Conservation (phyloP, 2,888 invertebrate species). For the Microplitis deprimator region DNA sequence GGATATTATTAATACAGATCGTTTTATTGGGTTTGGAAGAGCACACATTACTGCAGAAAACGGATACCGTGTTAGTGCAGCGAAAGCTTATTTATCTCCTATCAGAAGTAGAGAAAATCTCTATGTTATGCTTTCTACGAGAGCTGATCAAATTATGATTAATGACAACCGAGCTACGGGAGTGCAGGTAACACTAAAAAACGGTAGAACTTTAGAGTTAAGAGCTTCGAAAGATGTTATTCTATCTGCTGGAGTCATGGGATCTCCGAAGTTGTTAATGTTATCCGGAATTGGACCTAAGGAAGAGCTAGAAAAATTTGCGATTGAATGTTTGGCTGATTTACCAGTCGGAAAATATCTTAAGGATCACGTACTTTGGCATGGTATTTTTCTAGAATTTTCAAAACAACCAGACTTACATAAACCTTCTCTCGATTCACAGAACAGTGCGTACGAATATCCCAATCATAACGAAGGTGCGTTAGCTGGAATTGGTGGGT, state of each 20-base stretch:
- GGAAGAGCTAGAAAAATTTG: conserved; percentile 71
- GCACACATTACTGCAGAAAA: conserved; percentile 43
- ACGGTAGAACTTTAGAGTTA: conserved; percentile 57
- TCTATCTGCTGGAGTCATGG: conserved; percentile 78
- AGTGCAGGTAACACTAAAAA: conserved; percentile 68
- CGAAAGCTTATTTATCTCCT: conserved; percentile 78
- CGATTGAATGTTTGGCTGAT: conserved; percentile 71
- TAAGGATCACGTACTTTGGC: conserved; percentile 73
- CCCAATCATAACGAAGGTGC: conserved; percentile 72
- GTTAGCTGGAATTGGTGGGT: conserved; percentile 69
- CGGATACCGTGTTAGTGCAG: conserved; percentile 74
- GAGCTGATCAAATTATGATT: conserved; percentile 68
- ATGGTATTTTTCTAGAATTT: conserved; percentile 51
- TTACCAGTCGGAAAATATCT: conserved; percentile 75
- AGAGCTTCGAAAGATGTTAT: conserved; percentile 77
- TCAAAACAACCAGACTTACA: conserved; percentile 47
- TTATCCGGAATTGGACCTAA: conserved; percentile 78
- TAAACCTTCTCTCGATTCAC: neutral
- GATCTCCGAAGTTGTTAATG: conserved; percentile 80
- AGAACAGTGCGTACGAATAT: conserved; percentile 66
- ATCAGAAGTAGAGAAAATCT: conserved; percentile 77
- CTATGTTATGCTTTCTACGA: conserved; percentile 79
- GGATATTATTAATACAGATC: neutral
- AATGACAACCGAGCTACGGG: conserved; percentile 71
- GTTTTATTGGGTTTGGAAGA: neutral